Evolutionary conservation across 2,888 invertebrate species (phyloP).

Genomic region (Troilus luridus): DNA sequence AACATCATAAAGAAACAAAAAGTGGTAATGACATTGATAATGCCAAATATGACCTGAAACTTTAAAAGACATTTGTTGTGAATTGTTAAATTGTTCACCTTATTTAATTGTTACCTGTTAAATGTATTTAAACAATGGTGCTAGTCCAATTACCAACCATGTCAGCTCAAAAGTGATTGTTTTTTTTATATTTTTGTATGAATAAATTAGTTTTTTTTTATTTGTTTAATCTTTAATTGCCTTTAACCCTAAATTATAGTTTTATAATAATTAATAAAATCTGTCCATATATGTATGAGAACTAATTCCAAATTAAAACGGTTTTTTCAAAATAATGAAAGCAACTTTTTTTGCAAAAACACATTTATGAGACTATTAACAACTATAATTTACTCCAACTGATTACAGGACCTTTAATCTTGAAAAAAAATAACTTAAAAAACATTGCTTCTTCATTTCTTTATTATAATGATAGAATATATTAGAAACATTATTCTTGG

Average conservation of each 20-base stretch:
- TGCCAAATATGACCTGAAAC: slow-evolving; percentile 23
- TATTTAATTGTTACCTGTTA: slow-evolving; percentile 47
- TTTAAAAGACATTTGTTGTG: slow-evolving; percentile 19
- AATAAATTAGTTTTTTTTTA: slow-evolving; percentile 47
- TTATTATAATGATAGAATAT: not conserved
- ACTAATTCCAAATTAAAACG: not conserved
- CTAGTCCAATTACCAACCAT: slow-evolving; percentile 46
- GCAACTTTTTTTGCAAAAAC: not conserved
- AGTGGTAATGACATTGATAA: slow-evolving; percentile 19
- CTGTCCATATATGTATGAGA: not conserved
- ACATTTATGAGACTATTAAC: not conserved
- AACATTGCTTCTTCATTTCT: not conserved
- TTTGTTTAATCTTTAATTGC: slow-evolving; percentile 1
- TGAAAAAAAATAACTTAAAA: not conserved
- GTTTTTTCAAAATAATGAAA: not conserved
- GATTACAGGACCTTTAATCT: not conserved
- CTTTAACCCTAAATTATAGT: not conserved
- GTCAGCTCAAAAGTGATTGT: slow-evolving; percentile 49
- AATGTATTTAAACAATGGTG: slow-evolving; percentile 41
- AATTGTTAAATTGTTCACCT: slow-evolving; percentile 17
- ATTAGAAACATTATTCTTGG: too few relatives aligned
- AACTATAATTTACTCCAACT: not conserved
- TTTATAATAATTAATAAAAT: not conserved
- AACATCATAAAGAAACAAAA: slow-evolving; percentile 23
- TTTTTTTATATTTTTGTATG: slow-evolving; percentile 47